These are phyloP conservation scores for Hemibagrus wyckioides DNA, from an alignment of 2,113 vertebrate species.

Conservation along the genomic window DNA sequence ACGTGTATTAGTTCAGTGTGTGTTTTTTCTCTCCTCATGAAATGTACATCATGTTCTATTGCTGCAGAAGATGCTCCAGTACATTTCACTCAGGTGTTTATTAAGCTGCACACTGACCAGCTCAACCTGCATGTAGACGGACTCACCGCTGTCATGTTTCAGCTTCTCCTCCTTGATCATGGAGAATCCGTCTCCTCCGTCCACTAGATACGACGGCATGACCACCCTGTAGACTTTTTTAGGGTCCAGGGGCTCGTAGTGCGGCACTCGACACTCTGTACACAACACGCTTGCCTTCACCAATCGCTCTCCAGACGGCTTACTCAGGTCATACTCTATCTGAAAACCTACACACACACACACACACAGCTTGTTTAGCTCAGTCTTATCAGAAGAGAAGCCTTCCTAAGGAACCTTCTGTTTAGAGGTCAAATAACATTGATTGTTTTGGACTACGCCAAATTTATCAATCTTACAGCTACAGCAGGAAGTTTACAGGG, in stretches of 20 bases:
- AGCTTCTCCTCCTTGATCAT: slow-evolving; percentile 79
- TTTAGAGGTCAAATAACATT: neutral
- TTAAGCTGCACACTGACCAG: neutral
- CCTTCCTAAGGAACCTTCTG: neutral
- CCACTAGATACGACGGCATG: slow-evolving; percentile 78
- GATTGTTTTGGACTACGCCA: no score
- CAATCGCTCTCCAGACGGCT: slow-evolving; percentile 70
- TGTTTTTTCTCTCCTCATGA: neutral
- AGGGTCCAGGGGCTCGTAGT: slow-evolving; percentile 74
- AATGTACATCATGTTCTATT: neutral
- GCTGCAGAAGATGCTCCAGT: neutral
- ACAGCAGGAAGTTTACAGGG: neutral
- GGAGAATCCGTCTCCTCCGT: slow-evolving; percentile 82
- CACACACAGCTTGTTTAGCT: neutral
- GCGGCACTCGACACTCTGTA: slow-evolving; percentile 81
- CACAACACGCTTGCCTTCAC: slow-evolving; percentile 78
- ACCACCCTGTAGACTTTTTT: slow-evolving; percentile 77
- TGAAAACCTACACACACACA: slow-evolving; percentile 77
- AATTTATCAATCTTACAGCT: no score
- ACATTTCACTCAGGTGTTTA: neutral
- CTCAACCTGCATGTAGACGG: no score
- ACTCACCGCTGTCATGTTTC: slow-evolving; percentile 85
- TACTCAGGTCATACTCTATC: slow-evolving; percentile 79
- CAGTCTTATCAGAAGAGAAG: neutral
- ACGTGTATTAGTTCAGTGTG: neutral